Base-by-base conservation (phyloP, 2,797 vertebrate genomes). In the Pterois miles region DNA sequence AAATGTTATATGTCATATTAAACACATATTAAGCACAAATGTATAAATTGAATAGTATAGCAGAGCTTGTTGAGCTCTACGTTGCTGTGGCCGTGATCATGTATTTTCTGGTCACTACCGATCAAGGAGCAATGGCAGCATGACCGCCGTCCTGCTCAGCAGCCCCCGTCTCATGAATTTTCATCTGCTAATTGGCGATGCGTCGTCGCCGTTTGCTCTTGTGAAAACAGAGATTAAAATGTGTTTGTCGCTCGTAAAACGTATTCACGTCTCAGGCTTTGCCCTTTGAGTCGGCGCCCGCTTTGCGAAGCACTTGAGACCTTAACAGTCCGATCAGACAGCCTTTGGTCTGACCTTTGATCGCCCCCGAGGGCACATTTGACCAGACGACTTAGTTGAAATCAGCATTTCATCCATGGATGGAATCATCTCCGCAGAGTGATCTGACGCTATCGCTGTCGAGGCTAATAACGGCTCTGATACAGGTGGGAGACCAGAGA, bases 41-140 rank as follows among this genome's bases (percentile, higher is more conserved):
- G 16, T 16, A 7, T 43, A 18, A 29, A 93, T 94, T 96, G 94
- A 96, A 92, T 94, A 92, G 92, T 94, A 96, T 96, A 96, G 90
- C 94, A 92, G 83, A 92, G 83, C 88, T 52, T 94, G 95, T 94
- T 93, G 93, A 95, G 72, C 75, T 75, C 29, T 56, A 23, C 86
- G 87, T 94, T 93, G 92, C 92, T 54, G 91, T 86, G 84, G 27
- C 86, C 95, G 87, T 93, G 92, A 93, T 93, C 95, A 83, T 92
- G 89, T 89, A 95, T 95, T 96, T 96, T 96, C 94, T 96, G 96
- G 96, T 96, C 95, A 95, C 93, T 96, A 93, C 93, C 94, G 95
- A 94, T 91, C 82, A 90, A 96, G 93, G 94, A 96, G 95, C 92
- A 90, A 92, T 90, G 59, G 94, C 91, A 92, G 52, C 60, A 83